Conservation (phyloP, 2,113 vertebrate genomes). For the Actenoides lindsayi region DNA sequence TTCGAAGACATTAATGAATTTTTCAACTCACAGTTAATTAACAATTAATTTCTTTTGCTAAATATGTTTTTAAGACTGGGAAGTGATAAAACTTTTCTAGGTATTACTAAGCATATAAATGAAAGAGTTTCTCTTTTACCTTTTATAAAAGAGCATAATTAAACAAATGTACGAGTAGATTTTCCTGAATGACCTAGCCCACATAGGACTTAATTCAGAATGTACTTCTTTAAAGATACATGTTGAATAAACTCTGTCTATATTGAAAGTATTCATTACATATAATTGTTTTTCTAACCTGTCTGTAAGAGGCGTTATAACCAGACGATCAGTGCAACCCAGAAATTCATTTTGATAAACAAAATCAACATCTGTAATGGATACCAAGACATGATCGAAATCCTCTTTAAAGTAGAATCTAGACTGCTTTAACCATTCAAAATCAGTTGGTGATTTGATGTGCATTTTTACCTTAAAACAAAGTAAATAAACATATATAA, state of each 20-base stretch:
- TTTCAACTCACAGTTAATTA: neutral
- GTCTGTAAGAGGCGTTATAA: slow-evolving; percentile 93
- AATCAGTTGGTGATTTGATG: slow-evolving; percentile 81
- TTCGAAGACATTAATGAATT: neutral
- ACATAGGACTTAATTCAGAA: neutral
- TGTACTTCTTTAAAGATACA: neutral
- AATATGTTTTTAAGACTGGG: neutral
- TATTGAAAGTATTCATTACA: neutral
- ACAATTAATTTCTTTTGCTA: neutral
- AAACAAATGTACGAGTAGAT: neutral
- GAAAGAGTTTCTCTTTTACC: neutral
- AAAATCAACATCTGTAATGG: slow-evolving; percentile 92
- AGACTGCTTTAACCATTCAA: slow-evolving; percentile 93
- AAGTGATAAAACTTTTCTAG: neutral
- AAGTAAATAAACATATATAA: neutral
- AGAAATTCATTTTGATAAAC: slow-evolving; percentile 92
- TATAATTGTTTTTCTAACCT: slow-evolving; percentile 71
- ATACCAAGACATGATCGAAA: slow-evolving; percentile 80
- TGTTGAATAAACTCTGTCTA: neutral
- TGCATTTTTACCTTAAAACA: slow-evolving; percentile 84
- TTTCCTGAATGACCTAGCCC: neutral
- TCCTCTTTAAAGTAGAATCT: slow-evolving; percentile 91
- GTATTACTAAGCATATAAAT: neutral
- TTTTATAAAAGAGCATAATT: neutral
- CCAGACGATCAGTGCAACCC: slow-evolving; percentile 91